Evolutionary conservation across 2,113 vertebrate species (phyloP).

Genomic region (Apteryx owenii): DNA sequence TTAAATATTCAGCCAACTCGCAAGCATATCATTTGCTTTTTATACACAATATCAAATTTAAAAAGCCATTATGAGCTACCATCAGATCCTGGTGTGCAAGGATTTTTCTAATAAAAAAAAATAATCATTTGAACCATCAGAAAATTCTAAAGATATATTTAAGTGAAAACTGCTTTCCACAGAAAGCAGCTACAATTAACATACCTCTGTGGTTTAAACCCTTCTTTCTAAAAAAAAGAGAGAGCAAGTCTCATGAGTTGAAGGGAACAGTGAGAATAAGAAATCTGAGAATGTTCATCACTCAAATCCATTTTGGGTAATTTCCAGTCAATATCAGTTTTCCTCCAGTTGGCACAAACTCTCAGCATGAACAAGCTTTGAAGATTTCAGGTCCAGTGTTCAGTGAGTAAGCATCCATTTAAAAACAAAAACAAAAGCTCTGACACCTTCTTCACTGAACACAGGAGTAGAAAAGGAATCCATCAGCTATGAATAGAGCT

Average conservation of each 20-base stretch:
- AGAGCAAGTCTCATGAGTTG: neutral
- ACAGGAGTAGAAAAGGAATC: neutral
- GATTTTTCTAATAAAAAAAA: conserved; percentile 44
- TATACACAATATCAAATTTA: neutral
- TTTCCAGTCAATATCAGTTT: neutral
- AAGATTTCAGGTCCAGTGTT: neutral
- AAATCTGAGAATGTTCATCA: neutral
- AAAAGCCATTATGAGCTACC: neutral
- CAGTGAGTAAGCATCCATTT: neutral
- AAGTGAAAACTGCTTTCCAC: neutral
- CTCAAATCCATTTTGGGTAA: neutral
- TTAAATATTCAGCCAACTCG: conserved; percentile 21
- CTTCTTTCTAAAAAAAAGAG: neutral
- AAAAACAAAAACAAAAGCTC: neutral
- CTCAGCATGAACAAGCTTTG: neutral
- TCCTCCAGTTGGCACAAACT: neutral
- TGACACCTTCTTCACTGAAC: neutral
- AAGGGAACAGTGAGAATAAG: neutral
- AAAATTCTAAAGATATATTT: neutral
- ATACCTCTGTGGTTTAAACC: neutral
- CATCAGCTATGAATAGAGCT: neutral
- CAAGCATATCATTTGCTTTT: conserved; percentile 14
- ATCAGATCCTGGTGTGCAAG: neutral
- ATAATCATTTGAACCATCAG: conserved; percentile 18
- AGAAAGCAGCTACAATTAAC: neutral